phyloP scores from a whole-genome alignment of 2,888 invertebrate genomes.

The Pristionchus exspectatus region DNA sequence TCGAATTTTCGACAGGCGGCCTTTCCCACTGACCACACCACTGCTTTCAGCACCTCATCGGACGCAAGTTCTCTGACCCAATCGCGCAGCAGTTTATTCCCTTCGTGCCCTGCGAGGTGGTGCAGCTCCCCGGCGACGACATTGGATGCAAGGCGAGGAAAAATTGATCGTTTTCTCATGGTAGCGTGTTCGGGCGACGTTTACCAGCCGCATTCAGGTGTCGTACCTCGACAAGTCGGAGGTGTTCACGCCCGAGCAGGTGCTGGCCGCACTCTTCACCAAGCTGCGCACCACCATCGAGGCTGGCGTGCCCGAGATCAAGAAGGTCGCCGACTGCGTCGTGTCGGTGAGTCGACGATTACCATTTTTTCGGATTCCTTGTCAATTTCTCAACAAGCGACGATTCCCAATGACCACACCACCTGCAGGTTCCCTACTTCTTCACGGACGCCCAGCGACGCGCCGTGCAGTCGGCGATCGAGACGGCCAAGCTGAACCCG shows the following conservation, averaged over 20 bases:
- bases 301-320: slow-evolving; percentile 89
- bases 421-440: slow-evolving; percentile 87
- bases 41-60: slow-evolving; percentile 85
- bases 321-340: slow-evolving; percentile 82
- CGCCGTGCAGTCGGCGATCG: slow-evolving; percentile 92
- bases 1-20: neutral
- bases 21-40: neutral
- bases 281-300: slow-evolving; percentile 95
- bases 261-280: slow-evolving; percentile 95
- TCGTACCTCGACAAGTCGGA: slow-evolving; percentile 91
- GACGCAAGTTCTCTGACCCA: slow-evolving; percentile 90
- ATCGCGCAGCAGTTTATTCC: slow-evolving; percentile 89
- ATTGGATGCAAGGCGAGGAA: slow-evolving; percentile 88
- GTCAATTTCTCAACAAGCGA: neutral
- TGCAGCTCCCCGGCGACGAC: slow-evolving; percentile 87
- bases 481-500: slow-evolving; percentile 94
- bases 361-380: neutral
- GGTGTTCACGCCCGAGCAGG: slow-evolving; percentile 91
- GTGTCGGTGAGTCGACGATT: slow-evolving; percentile 79
- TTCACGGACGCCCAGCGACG: slow-evolving; percentile 95
- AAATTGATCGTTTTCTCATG: neutral
- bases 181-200: neutral
- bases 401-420: slow-evolving; percentile 17
- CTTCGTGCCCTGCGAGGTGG: slow-evolving; percentile 88
- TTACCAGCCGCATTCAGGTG: slow-evolving; percentile 81